Conservation (phyloP, 53 echinoderm and acorn worm genomes). For the Paracentrotus lividus region DNA sequence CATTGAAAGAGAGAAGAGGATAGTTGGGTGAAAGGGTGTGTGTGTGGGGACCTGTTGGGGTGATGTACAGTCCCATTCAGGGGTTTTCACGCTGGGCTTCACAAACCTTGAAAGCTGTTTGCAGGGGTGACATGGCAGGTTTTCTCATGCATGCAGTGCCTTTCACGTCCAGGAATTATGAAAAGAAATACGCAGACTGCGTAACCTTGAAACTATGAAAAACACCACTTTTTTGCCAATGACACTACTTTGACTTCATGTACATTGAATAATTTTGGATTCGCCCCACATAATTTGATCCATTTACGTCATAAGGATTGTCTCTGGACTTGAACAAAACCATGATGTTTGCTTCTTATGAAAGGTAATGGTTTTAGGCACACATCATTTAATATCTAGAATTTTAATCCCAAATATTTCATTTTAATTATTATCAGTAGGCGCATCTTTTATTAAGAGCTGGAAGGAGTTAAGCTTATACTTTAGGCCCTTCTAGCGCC, state of each 20-base stretch:
- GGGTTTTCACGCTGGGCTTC: conserved; percentile 44
- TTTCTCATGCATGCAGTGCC: conserved; percentile 10
- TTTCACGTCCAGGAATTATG: neutral
- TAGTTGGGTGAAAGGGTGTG: neutral
- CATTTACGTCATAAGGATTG: conserved; percentile 3
- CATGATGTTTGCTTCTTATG: neutral
- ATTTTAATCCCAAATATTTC: neutral
- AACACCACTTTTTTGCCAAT: neutral
- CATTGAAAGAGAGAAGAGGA: conserved; percentile 5
- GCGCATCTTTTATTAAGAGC: neutral
- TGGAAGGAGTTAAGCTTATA: neutral
- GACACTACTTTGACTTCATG: neutral
- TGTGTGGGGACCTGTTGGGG: conserved; percentile 18
- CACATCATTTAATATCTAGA: neutral
- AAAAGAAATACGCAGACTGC: neutral
- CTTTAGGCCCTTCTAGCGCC: neutral
- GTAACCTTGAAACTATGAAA: conserved; percentile 43
- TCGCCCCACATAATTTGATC: neutral
- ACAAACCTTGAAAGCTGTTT: conserved; percentile 61
- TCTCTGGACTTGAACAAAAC: neutral
- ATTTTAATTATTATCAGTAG: neutral
- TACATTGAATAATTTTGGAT: neutral
- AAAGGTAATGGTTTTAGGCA: neutral
- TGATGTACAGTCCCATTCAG: conserved; percentile 38
- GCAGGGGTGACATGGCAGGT: conserved; percentile 55